Evolutionary conservation across 2,113 vertebrate species (phyloP), one percentile per base, ranked within the genome.

Genomic region (Silurus asotus): DNA sequence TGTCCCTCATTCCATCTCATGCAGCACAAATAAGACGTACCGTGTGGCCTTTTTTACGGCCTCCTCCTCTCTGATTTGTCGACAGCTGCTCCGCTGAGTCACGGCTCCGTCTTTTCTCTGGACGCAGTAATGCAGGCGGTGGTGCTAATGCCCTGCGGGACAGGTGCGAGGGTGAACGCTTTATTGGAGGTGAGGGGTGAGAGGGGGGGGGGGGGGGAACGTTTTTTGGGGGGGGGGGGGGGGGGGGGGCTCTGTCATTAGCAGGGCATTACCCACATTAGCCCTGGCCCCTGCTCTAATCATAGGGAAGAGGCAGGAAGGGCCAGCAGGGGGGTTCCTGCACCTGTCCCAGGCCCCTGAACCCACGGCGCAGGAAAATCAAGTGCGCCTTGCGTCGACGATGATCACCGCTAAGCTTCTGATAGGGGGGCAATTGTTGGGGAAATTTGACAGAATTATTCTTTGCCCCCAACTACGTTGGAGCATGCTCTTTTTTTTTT

Each of bases 231-330:
- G n/a, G n/a, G n/a, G n/a, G n/a, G n/a, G n/a, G n/a, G n/a, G 82
- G 81, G 89, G 88, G 86, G 85, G 89, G 90, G 89, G 92, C 91
- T 89, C 93, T 90, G 92, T 95, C 92, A 95, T 95, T 95, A 95
- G 94, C 92, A 92, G 94, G 93, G 94, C 91, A 94, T 94, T 94
- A 94, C 92, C 92, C 90, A 92, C 89, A 93, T 89, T 84, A 90
- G 87, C 91, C 85, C 87, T 86, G 87, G 91, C 90, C 86, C 83
- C 89, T 70, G 87, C 85, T 89, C 91, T 95, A 95, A 94, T 95
- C 92, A 94, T 94, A 91, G 92, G 92, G 90, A 89, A 89, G 90
- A 85, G 90, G 92, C 82, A 86, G 89, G 92, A 85, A 84, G 74
- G 90, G 88, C 88, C 89, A 86, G 86, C 90, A 89, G 92, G 92